Conservation (phyloP, 2,888 invertebrate genomes). For the Dione juno region DNA sequence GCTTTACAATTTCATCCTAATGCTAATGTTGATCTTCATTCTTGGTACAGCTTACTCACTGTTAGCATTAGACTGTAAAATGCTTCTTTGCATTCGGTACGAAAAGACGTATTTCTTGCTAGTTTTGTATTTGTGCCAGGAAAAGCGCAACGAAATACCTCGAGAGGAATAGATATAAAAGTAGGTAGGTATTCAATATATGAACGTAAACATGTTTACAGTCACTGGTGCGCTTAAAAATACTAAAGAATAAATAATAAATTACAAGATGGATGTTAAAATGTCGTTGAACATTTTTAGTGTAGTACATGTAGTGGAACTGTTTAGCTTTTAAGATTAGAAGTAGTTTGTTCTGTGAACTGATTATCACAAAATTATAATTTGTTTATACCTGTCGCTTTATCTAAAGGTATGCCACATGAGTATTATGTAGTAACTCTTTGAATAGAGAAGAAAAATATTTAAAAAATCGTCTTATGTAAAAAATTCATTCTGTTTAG, state of each 20-base stretch:
- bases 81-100: conserved; percentile 52
- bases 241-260: conserved; percentile 64
- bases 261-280: conserved; percentile 49
- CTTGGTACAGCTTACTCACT: conserved; percentile 42
- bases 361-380: not conserved
- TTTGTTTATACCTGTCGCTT: too few relatives aligned
- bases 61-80: conserved; percentile 52
- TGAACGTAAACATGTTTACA: conserved; percentile 80
- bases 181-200: conserved; percentile 67
- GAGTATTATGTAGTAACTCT: too few relatives aligned
- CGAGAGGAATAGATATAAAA: conserved; percentile 68
- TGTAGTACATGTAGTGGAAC: not conserved
- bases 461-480: too few relatives aligned
- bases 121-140: conserved; percentile 59
- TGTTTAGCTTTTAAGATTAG: not conserved
- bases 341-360: not conserved
- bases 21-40: conserved; percentile 43
- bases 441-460: too few relatives aligned
- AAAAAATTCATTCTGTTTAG: too few relatives aligned
- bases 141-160: conserved; percentile 60
- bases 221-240: conserved; percentile 68
- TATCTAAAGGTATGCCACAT: too few relatives aligned
- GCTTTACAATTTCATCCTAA: conserved; percentile 44
- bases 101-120: conserved; percentile 57
- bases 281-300: conserved; percentile 4